Evolutionary conservation across 2,113 vertebrate genomes (phyloP), one percentile per base, ranked within the genome.

Genomic region (Scalopus aquaticus): DNA sequence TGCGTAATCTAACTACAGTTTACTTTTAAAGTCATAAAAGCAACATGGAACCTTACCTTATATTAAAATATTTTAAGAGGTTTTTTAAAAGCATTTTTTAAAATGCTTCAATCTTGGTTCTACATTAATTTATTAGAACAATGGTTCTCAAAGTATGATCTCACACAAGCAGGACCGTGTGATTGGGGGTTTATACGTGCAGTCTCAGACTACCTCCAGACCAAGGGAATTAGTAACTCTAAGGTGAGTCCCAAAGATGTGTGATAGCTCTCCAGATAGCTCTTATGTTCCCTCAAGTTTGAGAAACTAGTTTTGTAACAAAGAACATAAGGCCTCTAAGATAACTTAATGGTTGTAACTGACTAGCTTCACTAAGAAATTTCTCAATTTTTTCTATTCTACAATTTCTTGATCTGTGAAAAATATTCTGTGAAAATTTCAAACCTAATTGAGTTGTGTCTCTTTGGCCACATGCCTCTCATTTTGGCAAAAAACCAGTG

Each of bases 401-500:
- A 19, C 67, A 94, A 7, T 74, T 86, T 74, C 24, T 76, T 58
- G 22, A 72, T 88, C 60, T 77, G 37, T 72, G 46, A 82, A 90
- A 94, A 94, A 74, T 91, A 88, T 20, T 49, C 83, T 51, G 30
- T 76, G 93, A 93, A 93, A 92, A 88, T 78, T 90, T 84, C 44
- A 86, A 93, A 64, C 35, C 84, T 84, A 64, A 2, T 39, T 96
- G 91, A 94, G 80, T 67, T 73, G 24, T 32, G n/a, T 78, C 78
- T 95, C 69, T 92, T 92, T 93, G 92, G 93, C 92, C 46, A 93
- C 3, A 4, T 83, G 69, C 93, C 85, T 51, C 88, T 95, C 46
- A 39, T 96, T 95, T 95, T 93, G 97, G 95, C 96, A 56, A 90
- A 90, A 78, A 65, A 92, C 97, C 96, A 96, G 56, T 49, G 64